A percentile compares a stretch with the other conserved stretches of the same genome.
phyloP scores from a whole-genome alignment of 2,113 vertebrate species.

The Puntigrus tetrazona region DNA sequence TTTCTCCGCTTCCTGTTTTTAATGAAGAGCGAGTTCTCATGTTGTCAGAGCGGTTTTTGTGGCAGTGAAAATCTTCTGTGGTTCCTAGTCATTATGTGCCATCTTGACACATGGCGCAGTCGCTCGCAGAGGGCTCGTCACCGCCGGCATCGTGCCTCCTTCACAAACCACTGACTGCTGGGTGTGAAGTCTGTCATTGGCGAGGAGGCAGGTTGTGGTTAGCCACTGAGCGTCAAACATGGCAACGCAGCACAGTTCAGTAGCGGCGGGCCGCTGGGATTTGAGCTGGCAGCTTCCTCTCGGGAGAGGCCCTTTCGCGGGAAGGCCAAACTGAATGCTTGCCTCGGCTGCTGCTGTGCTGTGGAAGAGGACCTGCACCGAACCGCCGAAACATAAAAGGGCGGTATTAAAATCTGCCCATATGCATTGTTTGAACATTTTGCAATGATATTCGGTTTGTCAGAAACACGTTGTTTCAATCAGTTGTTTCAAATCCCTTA shows the following conservation, averaged over 20 bases:
- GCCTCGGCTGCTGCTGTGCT: constrained; percentile 7
- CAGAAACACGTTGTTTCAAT: neutral
- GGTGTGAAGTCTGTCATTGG: constrained; percentile 35
- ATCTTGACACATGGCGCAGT: constrained; percentile 41
- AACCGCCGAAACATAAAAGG: neutral
- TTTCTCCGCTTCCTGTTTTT: neutral
- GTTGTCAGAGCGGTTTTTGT: constrained; percentile 7
- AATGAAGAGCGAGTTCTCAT: neutral
- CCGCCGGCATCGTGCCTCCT: constrained; percentile 21
- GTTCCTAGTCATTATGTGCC: constrained; percentile 25
- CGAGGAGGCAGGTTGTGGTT: constrained; percentile 25
- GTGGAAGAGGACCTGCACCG: neutral
- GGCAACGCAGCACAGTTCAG: constrained; percentile 25
- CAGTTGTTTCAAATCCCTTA: neutral
- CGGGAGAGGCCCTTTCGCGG: constrained; percentile 31
- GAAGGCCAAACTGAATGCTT: constrained; percentile 4
- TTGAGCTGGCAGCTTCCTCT: constrained; percentile 22
- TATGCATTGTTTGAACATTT: neutral
- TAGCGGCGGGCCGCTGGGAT: neutral
- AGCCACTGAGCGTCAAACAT: constrained; percentile 32
- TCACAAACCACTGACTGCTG: constrained; percentile 43
- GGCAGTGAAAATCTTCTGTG: constrained; percentile 13
- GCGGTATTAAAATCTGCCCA: neutral
- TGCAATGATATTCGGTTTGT: neutral
- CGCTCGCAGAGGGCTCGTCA: constrained; percentile 22